These are phyloP conservation scores for Drosophila malerkotliana DNA, from an alignment of 1,140 invertebrate species.

Conservation along the genomic window DNA sequence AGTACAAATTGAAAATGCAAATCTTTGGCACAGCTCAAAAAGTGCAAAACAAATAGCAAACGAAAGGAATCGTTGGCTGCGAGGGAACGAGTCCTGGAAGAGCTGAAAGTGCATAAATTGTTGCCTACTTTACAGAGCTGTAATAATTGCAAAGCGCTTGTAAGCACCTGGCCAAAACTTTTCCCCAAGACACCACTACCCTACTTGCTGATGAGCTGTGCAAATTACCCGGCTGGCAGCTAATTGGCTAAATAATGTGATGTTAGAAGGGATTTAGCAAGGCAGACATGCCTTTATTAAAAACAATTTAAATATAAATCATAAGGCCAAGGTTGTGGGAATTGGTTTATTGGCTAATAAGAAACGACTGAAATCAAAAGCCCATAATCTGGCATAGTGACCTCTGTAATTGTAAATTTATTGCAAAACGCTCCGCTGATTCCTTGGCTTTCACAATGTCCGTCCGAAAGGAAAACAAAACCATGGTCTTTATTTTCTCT, in stretches of 20 bases:
- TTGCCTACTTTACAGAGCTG: constrained; percentile 56
- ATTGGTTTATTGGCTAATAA: constrained; percentile 1
- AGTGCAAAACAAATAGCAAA: constrained; percentile 72
- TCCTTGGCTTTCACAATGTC: constrained; percentile 51
- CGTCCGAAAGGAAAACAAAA: constrained; percentile 1
- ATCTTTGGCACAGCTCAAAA: constrained; percentile 74
- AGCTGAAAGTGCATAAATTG: constrained; percentile 68
- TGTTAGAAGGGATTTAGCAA: constrained; percentile 39
- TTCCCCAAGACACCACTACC: constrained; percentile 17
- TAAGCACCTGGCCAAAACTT: constrained; percentile 63
- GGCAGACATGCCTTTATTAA: neutral
- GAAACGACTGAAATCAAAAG: constrained; percentile 14
- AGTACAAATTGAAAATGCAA: constrained; percentile 76
- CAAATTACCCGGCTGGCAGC: constrained; percentile 47
- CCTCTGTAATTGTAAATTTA: constrained; percentile 73
- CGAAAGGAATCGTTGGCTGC: neutral
- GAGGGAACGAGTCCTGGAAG: neutral
- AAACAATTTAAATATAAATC: neutral
- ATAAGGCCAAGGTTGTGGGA: neutral
- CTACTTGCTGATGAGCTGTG: constrained; percentile 37
- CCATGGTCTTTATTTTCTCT: constrained; percentile 32
- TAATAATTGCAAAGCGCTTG: constrained; percentile 79
- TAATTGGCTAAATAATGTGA: constrained; percentile 73
- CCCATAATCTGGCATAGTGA: constrained; percentile 35
- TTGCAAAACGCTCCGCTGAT: constrained; percentile 45